Evolutionary conservation across 1,140 invertebrate genomes (phyloP), one percentile per base, ranked within the genome.

Genomic region (Rhynchophorus ferrugineus): DNA sequence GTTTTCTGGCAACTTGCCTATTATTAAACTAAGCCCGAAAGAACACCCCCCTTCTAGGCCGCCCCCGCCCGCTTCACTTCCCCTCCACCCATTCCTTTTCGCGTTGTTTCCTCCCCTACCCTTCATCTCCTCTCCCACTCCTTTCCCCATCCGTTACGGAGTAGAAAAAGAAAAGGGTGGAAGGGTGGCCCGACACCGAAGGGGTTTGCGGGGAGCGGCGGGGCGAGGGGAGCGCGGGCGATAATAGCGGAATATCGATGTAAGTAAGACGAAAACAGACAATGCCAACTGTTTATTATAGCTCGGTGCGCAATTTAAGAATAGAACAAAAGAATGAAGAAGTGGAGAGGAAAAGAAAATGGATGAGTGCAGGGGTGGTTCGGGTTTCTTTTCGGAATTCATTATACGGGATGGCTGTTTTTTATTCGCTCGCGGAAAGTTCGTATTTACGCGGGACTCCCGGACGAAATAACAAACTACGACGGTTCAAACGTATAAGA

Each of bases 281-380:
- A 46, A 50, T 50, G 24, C 24, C 5, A 29, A 29, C 24, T 29
- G 24, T 29, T 6, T 29, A 29, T 29, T 29, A 29, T 29, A 11
- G 11, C 5, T 5, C 24, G 24, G 11, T 5, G 24, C 5, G 11
- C 24, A 29, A 29, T 29, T 29, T 29, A 39, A 33, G 57, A 56
- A 59, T 59, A 59, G 56, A 59, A 56, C 57, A 59, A 59, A 56
- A 59, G 57, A 56, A 43, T 38, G 39, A 53, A 54, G 24, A 29
- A 29, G 24, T 5, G 11, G 24, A 11, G 24, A 11, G 5, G 24
- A 29, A 29, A 29, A 29, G 24, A 29, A 29, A 29, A 29, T 29
- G 5, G 24, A 29, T 29, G 24, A 11, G 11, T n/a, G n/a, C n/a
- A n/a, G n/a, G n/a, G n/a, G n/a, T n/a, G 24, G 5, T 6, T 29